phyloP scores from a whole-genome alignment of 30 jellyfish, hydroid and myxozoan genomes.

The Pelagia noctiluca region DNA sequence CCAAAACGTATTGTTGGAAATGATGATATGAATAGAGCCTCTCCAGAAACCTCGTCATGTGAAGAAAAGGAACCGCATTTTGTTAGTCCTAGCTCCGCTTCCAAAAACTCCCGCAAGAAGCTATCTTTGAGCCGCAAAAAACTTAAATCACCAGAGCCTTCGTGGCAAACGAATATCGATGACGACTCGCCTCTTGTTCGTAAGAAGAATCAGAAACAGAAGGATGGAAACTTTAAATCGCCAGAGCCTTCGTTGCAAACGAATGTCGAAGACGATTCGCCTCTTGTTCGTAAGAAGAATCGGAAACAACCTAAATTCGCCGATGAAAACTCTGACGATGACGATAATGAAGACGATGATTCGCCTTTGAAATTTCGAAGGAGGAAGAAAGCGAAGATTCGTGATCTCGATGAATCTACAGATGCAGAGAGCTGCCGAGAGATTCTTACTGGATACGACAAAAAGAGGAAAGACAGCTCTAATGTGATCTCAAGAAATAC shows the following conservation, averaged over 20 bases:
- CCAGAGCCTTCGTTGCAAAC: no score
- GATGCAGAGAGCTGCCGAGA: neutral
- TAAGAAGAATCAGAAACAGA: conserved; percentile 7
- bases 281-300: conserved; percentile 9
- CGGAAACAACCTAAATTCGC: neutral
- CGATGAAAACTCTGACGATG: neutral
- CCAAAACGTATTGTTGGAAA: no score
- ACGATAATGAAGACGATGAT: conserved; percentile 1
- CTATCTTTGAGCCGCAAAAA: no score
- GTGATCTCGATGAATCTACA: neutral
- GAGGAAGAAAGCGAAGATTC: conserved; percentile 30
- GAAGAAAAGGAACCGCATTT: no score
- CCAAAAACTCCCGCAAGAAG: no score
- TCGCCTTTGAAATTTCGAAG: conserved; percentile 47
- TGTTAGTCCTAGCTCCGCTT: no score
- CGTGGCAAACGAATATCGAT: neutral
- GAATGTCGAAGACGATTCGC: conserved; percentile 14
- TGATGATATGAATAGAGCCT: no score
- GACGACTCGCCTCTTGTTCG: conserved; percentile 22
- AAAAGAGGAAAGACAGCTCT: neutral
- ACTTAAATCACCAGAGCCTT: no score
- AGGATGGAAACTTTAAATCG: no score
- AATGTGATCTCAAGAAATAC: neutral
- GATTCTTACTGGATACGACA: neutral
- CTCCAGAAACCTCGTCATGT: no score